Evolutionary conservation across 2,888 invertebrate species (phyloP).

Genomic region (Plebejus argus): DNA sequence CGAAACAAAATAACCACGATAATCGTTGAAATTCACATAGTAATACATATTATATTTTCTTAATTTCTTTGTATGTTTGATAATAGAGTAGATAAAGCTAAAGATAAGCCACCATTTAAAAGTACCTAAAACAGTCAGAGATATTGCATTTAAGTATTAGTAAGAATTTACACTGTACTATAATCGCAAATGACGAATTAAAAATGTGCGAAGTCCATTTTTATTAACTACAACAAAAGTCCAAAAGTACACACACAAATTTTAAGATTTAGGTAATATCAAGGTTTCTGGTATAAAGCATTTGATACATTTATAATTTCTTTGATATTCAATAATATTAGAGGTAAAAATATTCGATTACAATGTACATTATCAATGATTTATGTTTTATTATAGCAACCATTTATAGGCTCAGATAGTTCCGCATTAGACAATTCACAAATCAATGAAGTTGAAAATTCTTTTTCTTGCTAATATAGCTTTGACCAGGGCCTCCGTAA

Average conservation of each 20-base stretch:
- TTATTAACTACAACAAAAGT: not conserved
- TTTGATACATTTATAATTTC: not conserved
- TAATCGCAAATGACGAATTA: not conserved
- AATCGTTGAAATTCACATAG: not conserved
- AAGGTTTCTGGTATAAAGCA: no score
- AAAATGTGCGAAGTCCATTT: not conserved
- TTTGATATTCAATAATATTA: not conserved
- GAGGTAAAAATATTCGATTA: no score
- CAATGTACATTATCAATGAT: no score
- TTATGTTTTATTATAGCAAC: no score
- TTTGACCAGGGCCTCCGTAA: no score
- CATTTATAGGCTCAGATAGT: not conserved
- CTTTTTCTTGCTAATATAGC: not conserved
- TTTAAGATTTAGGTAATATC: no score
- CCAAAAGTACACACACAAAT: no score
- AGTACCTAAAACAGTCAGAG: not conserved
- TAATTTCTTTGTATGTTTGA: not conserved
- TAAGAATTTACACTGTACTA: not conserved
- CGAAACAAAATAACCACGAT: not conserved
- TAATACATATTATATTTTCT: not conserved
- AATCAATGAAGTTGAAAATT: not conserved
- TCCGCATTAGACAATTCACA: not conserved
- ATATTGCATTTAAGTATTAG: not conserved
- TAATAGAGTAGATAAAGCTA: slow-evolving; percentile 1
- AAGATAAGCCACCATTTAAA: slow-evolving; percentile 1